Evolutionary conservation across 2,888 invertebrate species (phyloP), one percentile per base, ranked within the genome.

Genomic region (Macaria notata): DNA sequence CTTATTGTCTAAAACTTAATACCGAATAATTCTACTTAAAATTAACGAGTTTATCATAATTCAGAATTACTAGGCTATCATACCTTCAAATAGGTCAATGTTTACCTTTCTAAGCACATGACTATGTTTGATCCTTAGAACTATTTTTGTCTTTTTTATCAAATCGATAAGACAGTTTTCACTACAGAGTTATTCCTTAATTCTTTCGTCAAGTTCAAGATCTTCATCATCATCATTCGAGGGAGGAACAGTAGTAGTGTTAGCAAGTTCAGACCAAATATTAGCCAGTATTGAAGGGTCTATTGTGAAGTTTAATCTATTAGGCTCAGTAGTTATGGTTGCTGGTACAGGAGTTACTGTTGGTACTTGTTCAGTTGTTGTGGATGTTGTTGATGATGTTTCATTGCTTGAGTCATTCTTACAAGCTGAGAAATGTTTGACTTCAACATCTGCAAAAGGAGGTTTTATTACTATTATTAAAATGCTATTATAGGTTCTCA

Each of bases 171-270:
- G 4, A 36, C 7, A 36, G 5, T 36, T n/a, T n/a, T 6, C 33
- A 36, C 33, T 6, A 36, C 7, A 36, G 7, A 36, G 4, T 36
- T 36, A 36, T 6, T 49, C 49, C 19, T 50, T 33, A 44, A 47
- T 4, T 57, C 57, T 57, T 38, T 57, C 39, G 49, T 56, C 56
- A 33, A 57, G 31, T 1, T 49, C 49, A 30, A 49, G 41, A 4
- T 46, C 49, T 49, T 57, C 57, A n/a, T 53, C 53, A 5, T 43
- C 47, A 9, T 47, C 43, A 31, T 38, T 39, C 9, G 41, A 41
- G 8, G 33, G 33, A 4, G 46, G 31, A 6, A 19, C 19, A 19
- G 19, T 1, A 19, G 38, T 39, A 5, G 39, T 51, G 19, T 31
- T 36, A 9, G 31, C 33, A 2, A 33, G 48, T 19, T 39, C 47